Evolutionary conservation across 2,888 invertebrate genomes (phyloP).

Genomic region (Stegophylla sp.): DNA sequence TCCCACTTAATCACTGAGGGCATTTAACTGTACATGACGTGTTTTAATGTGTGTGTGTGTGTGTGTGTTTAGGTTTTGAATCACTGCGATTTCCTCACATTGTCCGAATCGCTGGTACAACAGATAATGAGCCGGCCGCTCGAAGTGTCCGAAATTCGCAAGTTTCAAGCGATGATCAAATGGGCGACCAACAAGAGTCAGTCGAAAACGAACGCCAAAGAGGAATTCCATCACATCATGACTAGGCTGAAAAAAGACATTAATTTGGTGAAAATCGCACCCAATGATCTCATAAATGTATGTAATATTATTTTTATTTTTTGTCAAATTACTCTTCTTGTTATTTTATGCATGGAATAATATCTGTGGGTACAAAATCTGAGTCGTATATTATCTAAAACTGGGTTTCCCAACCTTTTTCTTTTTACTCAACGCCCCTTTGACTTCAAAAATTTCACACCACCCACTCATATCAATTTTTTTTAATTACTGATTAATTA

Average conservation of each 20-base stretch:
- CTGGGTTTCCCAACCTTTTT: too few relatives aligned
- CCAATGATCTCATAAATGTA: constrained; percentile 89
- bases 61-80: constrained; percentile 72
- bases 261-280: constrained; percentile 87
- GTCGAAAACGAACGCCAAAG: constrained; percentile 82
- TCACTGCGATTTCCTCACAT: constrained; percentile 81
- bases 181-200: constrained; percentile 88
- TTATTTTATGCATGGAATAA: too few relatives aligned
- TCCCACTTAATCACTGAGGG: too few relatives aligned
- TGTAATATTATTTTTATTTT: too few relatives aligned
- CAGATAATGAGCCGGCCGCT: constrained; percentile 74
- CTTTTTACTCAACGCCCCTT: too few relatives aligned
- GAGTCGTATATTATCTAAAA: too few relatives aligned
- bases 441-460: too few relatives aligned
- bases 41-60: background rate
- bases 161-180: constrained; percentile 90
- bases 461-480: too few relatives aligned
- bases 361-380: too few relatives aligned
- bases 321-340: too few relatives aligned
- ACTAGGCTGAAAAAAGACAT: constrained; percentile 86
- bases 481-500: too few relatives aligned
- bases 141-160: constrained; percentile 85
- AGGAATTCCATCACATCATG: constrained; percentile 92
- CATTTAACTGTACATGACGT: too few relatives aligned
- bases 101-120: constrained; percentile 87